Evolutionary conservation across 2,113 vertebrate species (phyloP).

Genomic region (Symphodus melops): DNA sequence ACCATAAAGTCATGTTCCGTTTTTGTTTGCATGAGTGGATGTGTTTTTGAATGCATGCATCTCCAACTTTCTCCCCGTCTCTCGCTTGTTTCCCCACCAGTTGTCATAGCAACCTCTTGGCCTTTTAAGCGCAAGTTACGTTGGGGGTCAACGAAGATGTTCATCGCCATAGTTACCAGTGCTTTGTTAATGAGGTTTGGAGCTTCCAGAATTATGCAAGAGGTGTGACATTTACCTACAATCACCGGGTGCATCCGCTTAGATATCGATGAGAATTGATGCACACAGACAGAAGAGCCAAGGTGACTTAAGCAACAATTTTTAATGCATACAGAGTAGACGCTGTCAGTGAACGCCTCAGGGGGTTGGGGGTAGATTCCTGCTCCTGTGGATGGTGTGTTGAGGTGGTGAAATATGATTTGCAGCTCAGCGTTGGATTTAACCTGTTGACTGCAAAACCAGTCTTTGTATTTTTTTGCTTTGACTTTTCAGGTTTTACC

Average conservation of each 20-base stretch:
- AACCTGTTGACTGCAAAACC: conserved; percentile 4
- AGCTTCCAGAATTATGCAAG: conserved; percentile 46
- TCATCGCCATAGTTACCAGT: conserved; percentile 69
- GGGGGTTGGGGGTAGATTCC: conserved; percentile 13
- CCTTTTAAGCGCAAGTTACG: conserved; percentile 70
- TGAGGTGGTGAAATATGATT: conserved; percentile 8
- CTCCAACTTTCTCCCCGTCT: conserved; percentile 40
- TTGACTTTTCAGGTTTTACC: too few species aligned
- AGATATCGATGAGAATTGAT: conserved; percentile 25
- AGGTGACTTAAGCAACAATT: not conserved
- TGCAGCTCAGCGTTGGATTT: not conserved
- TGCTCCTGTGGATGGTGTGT: conserved; percentile 6
- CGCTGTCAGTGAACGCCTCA: conserved; percentile 17
- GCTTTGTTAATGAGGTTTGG: conserved; percentile 57
- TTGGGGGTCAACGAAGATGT: conserved; percentile 46
- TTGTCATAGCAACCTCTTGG: conserved; percentile 78
- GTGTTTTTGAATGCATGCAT: not conserved
- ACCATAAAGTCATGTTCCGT: not conserved
- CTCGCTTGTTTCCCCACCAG: conserved; percentile 56
- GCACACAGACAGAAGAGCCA: not conserved
- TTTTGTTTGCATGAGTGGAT: not conserved
- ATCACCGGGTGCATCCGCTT: not conserved
- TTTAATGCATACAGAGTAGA: not conserved
- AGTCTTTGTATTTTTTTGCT: not conserved
- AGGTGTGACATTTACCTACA: conserved; percentile 58